phyloP scores from a whole-genome alignment of 2,888 invertebrate species.

The Cephus nigrinus region DNA sequence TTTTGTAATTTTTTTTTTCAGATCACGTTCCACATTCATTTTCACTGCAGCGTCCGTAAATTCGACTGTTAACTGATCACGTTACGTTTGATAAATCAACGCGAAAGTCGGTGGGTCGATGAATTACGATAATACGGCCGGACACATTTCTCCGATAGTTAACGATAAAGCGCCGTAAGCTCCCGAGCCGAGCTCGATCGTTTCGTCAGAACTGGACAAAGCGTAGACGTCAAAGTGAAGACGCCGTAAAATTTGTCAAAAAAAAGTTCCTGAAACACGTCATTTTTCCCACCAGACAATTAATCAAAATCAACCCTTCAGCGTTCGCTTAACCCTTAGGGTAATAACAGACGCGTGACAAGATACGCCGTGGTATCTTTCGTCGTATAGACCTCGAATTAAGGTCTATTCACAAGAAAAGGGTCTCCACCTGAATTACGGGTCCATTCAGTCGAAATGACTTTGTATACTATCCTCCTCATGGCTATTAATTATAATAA shows the following conservation, averaged over 20 bases:
- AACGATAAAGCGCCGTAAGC: no score
- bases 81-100: no score
- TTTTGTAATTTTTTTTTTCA: no score
- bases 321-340: background rate
- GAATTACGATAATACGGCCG: no score
- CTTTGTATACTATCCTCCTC: slow-evolving; percentile 33
- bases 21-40: no score
- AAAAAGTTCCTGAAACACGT: slow-evolving; percentile 4
- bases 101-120: no score
- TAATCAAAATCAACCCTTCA: slow-evolving; percentile 52
- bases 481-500: slow-evolving; percentile 55
- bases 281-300: slow-evolving; percentile 27
- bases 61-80: no score
- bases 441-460: slow-evolving; percentile 54
- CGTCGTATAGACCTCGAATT: slow-evolving; percentile 38
- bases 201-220: no score
- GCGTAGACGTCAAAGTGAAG: no score
- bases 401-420: slow-evolving; percentile 59
- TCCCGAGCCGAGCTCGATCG: no score
- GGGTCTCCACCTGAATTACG: slow-evolving; percentile 56
- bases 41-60: no score
- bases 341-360: background rate
- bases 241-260: slow-evolving; percentile 27
- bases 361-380: slow-evolving; percentile 22
- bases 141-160: no score